Evolutionary conservation across 2,797 vertebrate species (phyloP), one percentile per base, ranked within the genome.

Genomic region (Thalassophryne amazonica): DNA sequence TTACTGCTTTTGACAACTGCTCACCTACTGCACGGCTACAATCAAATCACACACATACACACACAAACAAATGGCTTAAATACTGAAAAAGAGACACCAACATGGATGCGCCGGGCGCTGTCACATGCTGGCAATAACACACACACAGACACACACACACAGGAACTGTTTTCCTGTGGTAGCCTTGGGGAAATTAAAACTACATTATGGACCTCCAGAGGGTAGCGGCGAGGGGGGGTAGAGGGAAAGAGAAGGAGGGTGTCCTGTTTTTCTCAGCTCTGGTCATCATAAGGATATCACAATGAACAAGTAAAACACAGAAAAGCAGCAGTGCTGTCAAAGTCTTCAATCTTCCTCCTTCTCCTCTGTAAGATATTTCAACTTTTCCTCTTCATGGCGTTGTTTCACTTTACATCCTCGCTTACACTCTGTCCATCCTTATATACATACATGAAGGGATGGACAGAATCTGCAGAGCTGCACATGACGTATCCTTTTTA

Each of bases 131-230:
- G 74, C 80, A 83, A 80, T 69, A 83, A 40, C 50, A 58, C 48
- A 37, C 41, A 60, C 55, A 75, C 53, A 61, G 67, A 69, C 40
- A 59, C 57, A 68, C 45, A 75, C 39, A 63, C 48, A 72, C 60
- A 71, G 58, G 77, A 87, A 84, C 86, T 91, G 88, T 91, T 91
- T 92, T 91, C 88, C 88, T 89, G 86, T 80, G 76, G 61, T 65
- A 78, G 86, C 90, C 90, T 87, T 89, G 74, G 90, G 89, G 89
- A 91, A 91, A 91, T 91, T 90, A 91, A 90, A 91, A 89, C 87
- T 88, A 90, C 88, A 91, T 91, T 90, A 91, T 87, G 83, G 84
- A 89, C 82, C 90, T 90, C 90, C 72, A 85, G 89, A 81, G 90
- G 85, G 84, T 81, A 77, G 70, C 40, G 59, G 78, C 67, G 75